phyloP scores from a whole-genome alignment of 1,140 invertebrate species.

The Drosophila baimaii region DNA sequence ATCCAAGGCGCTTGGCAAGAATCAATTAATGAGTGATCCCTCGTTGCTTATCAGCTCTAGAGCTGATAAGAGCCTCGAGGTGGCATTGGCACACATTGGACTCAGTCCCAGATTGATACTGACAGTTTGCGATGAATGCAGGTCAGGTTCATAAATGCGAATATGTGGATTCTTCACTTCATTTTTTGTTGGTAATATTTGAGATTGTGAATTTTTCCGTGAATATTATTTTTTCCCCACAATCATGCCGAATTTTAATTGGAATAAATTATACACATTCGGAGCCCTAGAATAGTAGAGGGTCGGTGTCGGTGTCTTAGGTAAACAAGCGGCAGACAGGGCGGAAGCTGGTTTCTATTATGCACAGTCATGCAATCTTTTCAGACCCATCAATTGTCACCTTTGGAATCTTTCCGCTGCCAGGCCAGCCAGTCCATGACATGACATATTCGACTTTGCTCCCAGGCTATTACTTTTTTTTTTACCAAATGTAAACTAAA shows the following conservation, averaged over 20 bases:
- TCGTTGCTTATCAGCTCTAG: background rate
- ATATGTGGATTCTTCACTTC: background rate
- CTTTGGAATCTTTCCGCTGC: constrained; percentile 26
- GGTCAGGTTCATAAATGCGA: constrained; percentile 26
- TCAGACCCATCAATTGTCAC: constrained; percentile 18
- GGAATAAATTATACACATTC: constrained; percentile 21
- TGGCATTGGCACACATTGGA: constrained; percentile 39
- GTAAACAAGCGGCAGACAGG: constrained; percentile 11
- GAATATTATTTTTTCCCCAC: constrained; percentile 9
- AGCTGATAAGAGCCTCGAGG: constrained; percentile 18
- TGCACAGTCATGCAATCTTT: constrained; percentile 36
- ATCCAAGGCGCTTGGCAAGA: background rate
- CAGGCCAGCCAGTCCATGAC: constrained; percentile 4
- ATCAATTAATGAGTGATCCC: constrained; percentile 1
- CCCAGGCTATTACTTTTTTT: background rate
- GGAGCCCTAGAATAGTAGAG: constrained; percentile 3
- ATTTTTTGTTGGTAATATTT: background rate
- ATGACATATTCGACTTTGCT: background rate
- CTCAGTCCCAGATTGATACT: background rate
- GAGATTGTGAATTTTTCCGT: background rate
- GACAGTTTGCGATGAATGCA: constrained; percentile 14
- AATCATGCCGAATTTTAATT: background rate
- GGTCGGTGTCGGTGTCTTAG: background rate
- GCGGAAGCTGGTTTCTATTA: constrained; percentile 36
- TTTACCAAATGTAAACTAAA: background rate